Conservation (phyloP, 1,140 invertebrate genomes). For the Philopotamus ludificatus region DNA sequence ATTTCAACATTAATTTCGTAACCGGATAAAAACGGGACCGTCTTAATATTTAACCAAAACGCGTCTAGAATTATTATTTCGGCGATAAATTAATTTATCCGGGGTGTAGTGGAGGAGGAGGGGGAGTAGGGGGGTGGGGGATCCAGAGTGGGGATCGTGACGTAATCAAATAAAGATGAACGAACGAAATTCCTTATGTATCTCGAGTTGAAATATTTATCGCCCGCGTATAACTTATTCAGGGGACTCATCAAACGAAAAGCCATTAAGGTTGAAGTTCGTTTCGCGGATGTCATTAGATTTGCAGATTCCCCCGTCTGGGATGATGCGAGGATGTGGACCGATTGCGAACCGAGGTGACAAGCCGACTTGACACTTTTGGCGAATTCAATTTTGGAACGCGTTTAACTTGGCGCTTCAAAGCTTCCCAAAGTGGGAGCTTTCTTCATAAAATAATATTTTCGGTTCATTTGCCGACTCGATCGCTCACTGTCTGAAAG, state of each 20-base stretch:
- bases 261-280: conserved; percentile 3
- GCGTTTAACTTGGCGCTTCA: not conserved
- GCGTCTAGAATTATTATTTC: too few species aligned
- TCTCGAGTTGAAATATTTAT: conserved; percentile 8
- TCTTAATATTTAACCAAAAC: not conserved
- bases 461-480: too few species aligned
- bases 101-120: too few species aligned
- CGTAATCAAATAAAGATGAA: not conserved
- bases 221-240: not conserved
- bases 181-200: not conserved
- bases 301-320: not conserved
- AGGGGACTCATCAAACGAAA: conserved; percentile 4
- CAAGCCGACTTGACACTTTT: conserved; percentile 2
- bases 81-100: too few species aligned
- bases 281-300: conserved; percentile 6
- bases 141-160: not conserved
- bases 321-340: not conserved
- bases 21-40: not conserved
- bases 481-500: too few species aligned
- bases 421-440: not conserved
- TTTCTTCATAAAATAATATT: too few species aligned
- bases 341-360: not conserved
- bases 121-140: not conserved
- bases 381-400: not conserved
- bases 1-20: too few species aligned